Evolutionary conservation across 2,888 invertebrate genomes (phyloP), one percentile per base, ranked within the genome.

Genomic region (Azorinus chamasolen): DNA sequence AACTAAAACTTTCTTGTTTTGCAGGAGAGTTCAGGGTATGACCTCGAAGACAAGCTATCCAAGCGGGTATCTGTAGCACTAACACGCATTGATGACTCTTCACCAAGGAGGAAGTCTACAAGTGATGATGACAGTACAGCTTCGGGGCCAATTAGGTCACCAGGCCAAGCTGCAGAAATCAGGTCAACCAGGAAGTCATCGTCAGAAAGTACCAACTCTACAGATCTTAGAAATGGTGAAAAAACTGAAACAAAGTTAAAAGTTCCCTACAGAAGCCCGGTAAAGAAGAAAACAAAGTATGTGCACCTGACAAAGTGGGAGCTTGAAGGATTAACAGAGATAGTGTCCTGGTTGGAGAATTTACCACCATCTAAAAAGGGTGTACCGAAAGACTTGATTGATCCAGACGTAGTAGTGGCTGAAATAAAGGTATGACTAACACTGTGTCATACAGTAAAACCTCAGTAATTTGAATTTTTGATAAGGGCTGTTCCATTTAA

Each of bases 331-430:
- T 79, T 93, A 41, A 97, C 69, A 18, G 83, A 84, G 61, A 76
- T 99, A 85, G 97, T 98, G 22, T 96, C 97, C 95, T 98, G 97
- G 94, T 94, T 99, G 20, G 97, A 97, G 91, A 96, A 96, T 91
- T 94, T 98, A 88, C 97, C 98, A 16, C 95, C 96, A 0, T 96
- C 96, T 73, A 97, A 97, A 90, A 97, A 97, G 93, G 97, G 96
- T 68, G 97, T 99, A 37, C 99, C 99, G 1, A 97, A 97, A 87
- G 94, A 98, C 57, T 95, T 99, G 24, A 95, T 95, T 0, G 97
- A 98, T 92, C 97, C 98, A 0, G 97, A 98, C 45, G 96, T 96
- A 0, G 94, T 99, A 45, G 96, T 99, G 59, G 95, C 96, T 78
- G 98, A 98, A 91, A 97, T 98, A 4, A 91, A 91, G 87, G 93